Conservation (phyloP, 2,113 vertebrate genomes). For the Pelobates fuscus region DNA sequence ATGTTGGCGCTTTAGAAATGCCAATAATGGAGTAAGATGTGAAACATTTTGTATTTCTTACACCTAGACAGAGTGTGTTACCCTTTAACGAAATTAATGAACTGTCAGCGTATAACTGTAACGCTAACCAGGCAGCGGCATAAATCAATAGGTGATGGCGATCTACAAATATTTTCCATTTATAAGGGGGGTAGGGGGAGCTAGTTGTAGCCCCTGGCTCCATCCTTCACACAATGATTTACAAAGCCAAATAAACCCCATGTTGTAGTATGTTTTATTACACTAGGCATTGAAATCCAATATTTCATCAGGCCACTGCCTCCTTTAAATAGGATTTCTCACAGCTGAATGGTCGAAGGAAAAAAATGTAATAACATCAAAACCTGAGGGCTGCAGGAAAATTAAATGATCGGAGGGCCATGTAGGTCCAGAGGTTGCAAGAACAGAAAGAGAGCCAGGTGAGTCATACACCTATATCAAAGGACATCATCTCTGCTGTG, state of each 20-base stretch:
- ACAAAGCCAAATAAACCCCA: neutral
- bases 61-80: too few relatives aligned
- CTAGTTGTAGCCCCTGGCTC: neutral
- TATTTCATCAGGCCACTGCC: neutral
- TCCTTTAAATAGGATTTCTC: neutral
- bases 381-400: neutral
- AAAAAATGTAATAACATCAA: neutral
- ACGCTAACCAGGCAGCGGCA: neutral
- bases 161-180: neutral
- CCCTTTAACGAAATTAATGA: too few relatives aligned
- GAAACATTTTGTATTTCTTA: too few relatives aligned
- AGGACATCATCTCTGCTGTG: neutral
- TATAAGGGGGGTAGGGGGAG: neutral
- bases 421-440: neutral
- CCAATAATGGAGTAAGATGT: too few relatives aligned
- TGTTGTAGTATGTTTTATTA: slow-evolving; percentile 1
- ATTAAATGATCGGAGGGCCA: neutral
- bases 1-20: too few relatives aligned
- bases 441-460: neutral
- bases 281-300: neutral
- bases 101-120: neutral
- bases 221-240: neutral
- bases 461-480: neutral
- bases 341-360: neutral
- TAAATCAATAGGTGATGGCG: neutral